Evolutionary conservation across 2,888 invertebrate genomes (phyloP).

Genomic region (Calephelis perditalis): DNA sequence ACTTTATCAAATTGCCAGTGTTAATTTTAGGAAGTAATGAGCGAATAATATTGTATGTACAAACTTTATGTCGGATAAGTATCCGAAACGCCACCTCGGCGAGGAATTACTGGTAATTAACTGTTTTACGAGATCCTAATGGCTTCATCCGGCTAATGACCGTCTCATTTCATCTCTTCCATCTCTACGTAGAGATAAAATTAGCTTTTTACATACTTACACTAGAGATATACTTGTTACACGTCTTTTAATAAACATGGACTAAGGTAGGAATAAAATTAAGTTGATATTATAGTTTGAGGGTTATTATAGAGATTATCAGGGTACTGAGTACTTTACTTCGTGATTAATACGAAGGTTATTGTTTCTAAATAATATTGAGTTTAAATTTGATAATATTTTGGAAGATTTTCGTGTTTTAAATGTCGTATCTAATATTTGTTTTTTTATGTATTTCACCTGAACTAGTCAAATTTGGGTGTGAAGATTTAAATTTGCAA

Average conservation of each 20-base stretch:
- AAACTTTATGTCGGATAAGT: conserved; percentile 30
- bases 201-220: neutral
- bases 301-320: no score
- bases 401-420: no score
- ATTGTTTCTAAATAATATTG: no score
- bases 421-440: no score
- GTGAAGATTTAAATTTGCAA: no score
- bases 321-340: no score
- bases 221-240: neutral
- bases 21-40: conserved; percentile 12
- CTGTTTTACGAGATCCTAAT: conserved; percentile 73
- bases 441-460: no score
- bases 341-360: no score
- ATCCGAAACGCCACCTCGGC: conserved; percentile 41
- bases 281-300: no score
- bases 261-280: no score
- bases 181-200: conserved; percentile 26
- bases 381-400: no score
- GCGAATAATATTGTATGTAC: conserved; percentile 29
- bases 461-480: no score
- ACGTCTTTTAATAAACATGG: neutral
- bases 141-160: conserved; percentile 72
- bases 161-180: conserved; percentile 51
- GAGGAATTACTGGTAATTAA: conserved; percentile 63
- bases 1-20: neutral